Evolutionary conservation across 1,140 invertebrate genomes (phyloP).

Genomic region (Dolichoris vasculosae): DNA sequence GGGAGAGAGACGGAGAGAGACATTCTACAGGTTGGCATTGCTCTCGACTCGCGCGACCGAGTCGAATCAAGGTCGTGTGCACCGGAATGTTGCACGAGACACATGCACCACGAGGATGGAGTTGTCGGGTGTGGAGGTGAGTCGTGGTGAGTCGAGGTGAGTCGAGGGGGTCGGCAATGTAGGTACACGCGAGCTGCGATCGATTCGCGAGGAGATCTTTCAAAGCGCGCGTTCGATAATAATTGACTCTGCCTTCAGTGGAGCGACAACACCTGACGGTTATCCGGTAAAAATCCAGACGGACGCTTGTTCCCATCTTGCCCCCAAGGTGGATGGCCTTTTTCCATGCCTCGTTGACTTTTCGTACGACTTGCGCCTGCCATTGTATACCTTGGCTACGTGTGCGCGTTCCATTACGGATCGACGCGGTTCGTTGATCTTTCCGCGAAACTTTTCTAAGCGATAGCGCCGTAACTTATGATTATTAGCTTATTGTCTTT

Average conservation of each 20-base stretch:
- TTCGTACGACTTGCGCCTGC: neutral
- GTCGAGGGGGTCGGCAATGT: neutral
- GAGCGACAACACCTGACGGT: constrained; percentile 6
- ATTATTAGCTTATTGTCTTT: neutral
- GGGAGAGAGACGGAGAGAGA: neutral
- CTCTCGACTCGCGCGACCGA: constrained; percentile 14
- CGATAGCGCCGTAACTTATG: neutral
- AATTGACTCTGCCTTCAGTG: neutral
- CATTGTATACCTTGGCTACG: neutral
- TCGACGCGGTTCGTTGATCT: neutral
- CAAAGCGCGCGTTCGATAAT: constrained; percentile 17
- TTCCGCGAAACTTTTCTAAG: neutral
- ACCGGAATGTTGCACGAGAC: neutral
- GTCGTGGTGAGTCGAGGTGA: neutral
- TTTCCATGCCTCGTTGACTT: constrained; percentile 29
- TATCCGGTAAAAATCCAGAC: constrained; percentile 12
- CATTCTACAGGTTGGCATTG: constrained; percentile 50
- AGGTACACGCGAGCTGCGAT: neutral
- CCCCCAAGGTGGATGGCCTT: constrained; percentile 4
- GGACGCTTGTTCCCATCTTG: neutral
- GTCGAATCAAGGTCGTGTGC: neutral
- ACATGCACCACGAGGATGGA: constrained; percentile 11
- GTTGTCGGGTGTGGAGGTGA: constrained; percentile 12
- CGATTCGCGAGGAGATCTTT: neutral
- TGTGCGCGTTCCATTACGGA: neutral